Conservation (phyloP, 2,888 invertebrate genomes). For the Dynastes maya region DNA sequence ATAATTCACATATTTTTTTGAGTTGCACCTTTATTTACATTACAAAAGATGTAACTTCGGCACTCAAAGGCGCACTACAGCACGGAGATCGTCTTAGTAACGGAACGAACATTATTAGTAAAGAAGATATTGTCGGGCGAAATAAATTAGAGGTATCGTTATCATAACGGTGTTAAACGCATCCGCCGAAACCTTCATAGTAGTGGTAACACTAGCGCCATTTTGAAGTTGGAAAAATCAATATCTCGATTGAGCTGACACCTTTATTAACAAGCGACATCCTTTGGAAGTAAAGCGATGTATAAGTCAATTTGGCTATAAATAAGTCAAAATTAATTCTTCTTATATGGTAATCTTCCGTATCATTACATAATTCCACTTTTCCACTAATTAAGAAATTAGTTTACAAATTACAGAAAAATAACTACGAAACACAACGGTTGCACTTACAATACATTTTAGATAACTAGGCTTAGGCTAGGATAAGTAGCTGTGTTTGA, state of each 20-base stretch:
- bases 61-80: constrained; percentile 1
- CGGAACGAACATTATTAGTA: constrained; percentile 28
- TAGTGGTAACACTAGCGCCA: constrained; percentile 51
- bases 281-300: neutral
- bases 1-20: constrained; percentile 60
- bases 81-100: neutral
- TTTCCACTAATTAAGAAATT: no score
- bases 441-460: no score
- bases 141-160: constrained; percentile 5
- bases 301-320: neutral
- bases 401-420: no score
- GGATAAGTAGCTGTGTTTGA: no score
- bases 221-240: constrained; percentile 57
- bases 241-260: constrained; percentile 58
- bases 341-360: no score
- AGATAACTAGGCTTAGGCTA: no score
- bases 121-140: neutral
- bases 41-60: neutral
- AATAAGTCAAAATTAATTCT: neutral
- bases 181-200: constrained; percentile 20
- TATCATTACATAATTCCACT: no score
- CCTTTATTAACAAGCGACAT: constrained; percentile 35
- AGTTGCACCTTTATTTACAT: constrained; percentile 45
- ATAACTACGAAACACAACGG: no score
- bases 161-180: constrained; percentile 2